Evolutionary conservation across 2,888 invertebrate genomes (phyloP).

Genomic region (Cephus pygmeus): DNA sequence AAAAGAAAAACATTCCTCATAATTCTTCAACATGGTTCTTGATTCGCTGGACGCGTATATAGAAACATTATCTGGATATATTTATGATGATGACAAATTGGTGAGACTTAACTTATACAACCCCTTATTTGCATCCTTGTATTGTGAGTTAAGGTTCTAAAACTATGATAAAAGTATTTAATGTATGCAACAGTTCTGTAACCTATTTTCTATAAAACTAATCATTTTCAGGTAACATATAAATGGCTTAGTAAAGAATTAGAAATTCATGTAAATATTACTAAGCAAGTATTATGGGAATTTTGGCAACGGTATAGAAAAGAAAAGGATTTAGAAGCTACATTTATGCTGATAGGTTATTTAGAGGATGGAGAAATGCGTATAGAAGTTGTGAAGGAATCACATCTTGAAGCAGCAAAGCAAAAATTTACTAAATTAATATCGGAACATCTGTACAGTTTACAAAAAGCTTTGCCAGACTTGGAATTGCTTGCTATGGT

Average conservation of each 20-base stretch:
- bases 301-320: constrained; percentile 51
- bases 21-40: constrained; percentile 30
- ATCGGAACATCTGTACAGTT: constrained; percentile 65
- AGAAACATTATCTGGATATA: constrained; percentile 41
- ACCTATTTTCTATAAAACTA: neutral
- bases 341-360: constrained; percentile 59
- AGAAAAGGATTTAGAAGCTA: constrained; percentile 47
- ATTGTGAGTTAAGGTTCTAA: neutral
- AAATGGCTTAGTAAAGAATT: constrained; percentile 65
- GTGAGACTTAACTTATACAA: constrained; percentile 31
- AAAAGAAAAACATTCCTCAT: neutral
- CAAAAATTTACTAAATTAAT: constrained; percentile 55
- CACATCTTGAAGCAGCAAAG: constrained; percentile 50
- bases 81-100: constrained; percentile 53
- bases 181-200: neutral
- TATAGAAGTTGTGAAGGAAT: constrained; percentile 59
- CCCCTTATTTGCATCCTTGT: neutral
- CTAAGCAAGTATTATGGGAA: constrained; percentile 62
- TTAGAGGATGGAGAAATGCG: constrained; percentile 51
- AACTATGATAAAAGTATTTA: neutral
- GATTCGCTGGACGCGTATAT: constrained; percentile 41
- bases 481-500: constrained; percentile 48
- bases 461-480: constrained; percentile 58
- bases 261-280: constrained; percentile 64
- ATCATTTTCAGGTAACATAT: constrained; percentile 61